phyloP scores from a whole-genome alignment of 1,140 invertebrate species.

The Wasmannia auropunctata region DNA sequence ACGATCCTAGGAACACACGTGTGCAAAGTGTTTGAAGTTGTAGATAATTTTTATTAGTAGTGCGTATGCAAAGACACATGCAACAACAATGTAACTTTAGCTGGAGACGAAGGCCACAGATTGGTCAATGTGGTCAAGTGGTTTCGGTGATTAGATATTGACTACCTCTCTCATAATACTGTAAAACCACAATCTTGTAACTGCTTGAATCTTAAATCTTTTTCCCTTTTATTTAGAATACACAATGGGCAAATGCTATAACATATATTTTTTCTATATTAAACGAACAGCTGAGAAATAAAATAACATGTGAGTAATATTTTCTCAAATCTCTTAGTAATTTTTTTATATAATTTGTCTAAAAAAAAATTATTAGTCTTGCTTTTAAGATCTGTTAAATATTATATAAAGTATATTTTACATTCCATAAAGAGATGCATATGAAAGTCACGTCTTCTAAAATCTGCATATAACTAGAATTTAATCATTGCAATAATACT shows the following conservation, averaged over 20 bases:
- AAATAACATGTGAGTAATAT: neutral
- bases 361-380: neutral
- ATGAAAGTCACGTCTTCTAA: neutral
- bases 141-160: constrained; percentile 79
- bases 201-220: constrained; percentile 24
- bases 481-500: neutral
- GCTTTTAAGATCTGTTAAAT: constrained; percentile 7
- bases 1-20: neutral
- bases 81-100: constrained; percentile 78
- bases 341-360: neutral
- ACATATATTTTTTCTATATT: neutral
- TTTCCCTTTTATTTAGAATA: neutral
- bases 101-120: constrained; percentile 71
- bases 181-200: constrained; percentile 60
- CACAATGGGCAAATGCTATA: neutral
- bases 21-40: neutral
- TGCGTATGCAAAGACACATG: constrained; percentile 8
- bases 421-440: neutral
- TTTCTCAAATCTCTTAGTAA: neutral
- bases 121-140: constrained; percentile 74
- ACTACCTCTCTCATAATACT: constrained; percentile 69
- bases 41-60: neutral
- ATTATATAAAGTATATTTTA: constrained; percentile 6
- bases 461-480: neutral
- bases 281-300: neutral